Percentiles rank a stretch among this genome's conserved stretches.
Conservation (phyloP, 1,140 invertebrate species). For the Leptopilina boulardi region DNA sequence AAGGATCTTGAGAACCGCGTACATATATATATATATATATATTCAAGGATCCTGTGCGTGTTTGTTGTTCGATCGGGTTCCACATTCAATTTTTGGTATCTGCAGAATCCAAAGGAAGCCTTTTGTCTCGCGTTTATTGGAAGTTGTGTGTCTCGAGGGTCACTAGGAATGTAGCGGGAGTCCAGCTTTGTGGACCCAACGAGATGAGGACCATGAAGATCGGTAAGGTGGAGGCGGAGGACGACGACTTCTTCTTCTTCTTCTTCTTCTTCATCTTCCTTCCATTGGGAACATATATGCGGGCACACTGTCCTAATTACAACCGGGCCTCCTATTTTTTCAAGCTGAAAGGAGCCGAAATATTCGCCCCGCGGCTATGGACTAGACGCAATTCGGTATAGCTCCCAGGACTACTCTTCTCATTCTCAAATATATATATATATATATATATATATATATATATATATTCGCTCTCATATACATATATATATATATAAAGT, state of each 20-base stretch:
- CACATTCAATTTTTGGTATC: slow-evolving; percentile 29
- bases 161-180: slow-evolving; percentile 70
- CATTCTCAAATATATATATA: too few species aligned
- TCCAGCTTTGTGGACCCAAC: slow-evolving; percentile 53
- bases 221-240: slow-evolving; percentile 56
- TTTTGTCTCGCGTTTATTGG: slow-evolving; percentile 62
- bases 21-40: too few species aligned
- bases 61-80: slow-evolving; percentile 7
- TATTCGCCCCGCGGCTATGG: slow-evolving; percentile 70
- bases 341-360: slow-evolving; percentile 72
- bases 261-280: slow-evolving; percentile 62
- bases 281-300: slow-evolving; percentile 63
- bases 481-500: slow-evolving; percentile 20
- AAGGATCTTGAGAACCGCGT: background rate
- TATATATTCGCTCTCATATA: background rate
- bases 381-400: slow-evolving; percentile 67
- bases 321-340: slow-evolving; percentile 71
- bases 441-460: too few species aligned
- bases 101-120: slow-evolving; percentile 41
- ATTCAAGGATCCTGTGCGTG: slow-evolving; percentile 8
- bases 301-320: slow-evolving; percentile 76
- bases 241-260: slow-evolving; percentile 62
- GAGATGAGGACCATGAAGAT: slow-evolving; percentile 54
- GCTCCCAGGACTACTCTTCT: slow-evolving; percentile 62
- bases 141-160: slow-evolving; percentile 67